Percentiles rank a stretch among this genome's conserved stretches.
Conservation (phyloP, 2,888 invertebrate genomes). For the Phragmatobia fuliginosa region DNA sequence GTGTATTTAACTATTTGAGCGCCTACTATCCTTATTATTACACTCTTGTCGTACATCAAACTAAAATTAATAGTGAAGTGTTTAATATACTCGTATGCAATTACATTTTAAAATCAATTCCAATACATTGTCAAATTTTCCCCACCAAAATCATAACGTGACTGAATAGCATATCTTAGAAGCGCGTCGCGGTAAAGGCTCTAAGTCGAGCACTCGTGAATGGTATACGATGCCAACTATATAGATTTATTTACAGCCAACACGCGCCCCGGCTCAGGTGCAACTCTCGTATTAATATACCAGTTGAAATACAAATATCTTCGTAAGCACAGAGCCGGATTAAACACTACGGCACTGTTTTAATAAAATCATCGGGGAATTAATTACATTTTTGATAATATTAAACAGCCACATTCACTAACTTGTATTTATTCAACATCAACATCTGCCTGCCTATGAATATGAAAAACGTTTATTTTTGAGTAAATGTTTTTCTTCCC, state of each 20-base stretch:
- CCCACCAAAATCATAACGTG: slow-evolving; percentile 63
- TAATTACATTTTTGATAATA: background rate
- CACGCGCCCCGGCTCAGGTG: slow-evolving; percentile 61
- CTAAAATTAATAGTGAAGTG: background rate
- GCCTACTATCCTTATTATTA: too few relatives aligned
- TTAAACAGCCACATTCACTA: background rate
- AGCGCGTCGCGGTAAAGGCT: slow-evolving; percentile 33
- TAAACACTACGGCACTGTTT: slow-evolving; percentile 31
- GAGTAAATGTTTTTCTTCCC: too few relatives aligned
- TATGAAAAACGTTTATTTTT: too few relatives aligned
- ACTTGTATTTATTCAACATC: too few relatives aligned
- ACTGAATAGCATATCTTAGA: slow-evolving; percentile 61
- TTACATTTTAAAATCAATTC: slow-evolving; percentile 33
- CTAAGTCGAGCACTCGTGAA: slow-evolving; percentile 53
- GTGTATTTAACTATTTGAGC: too few relatives aligned
- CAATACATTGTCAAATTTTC: slow-evolving; percentile 51
- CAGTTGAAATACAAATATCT: slow-evolving; percentile 62
- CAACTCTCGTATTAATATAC: slow-evolving; percentile 65
- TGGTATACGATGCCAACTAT: slow-evolving; percentile 45
- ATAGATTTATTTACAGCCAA: slow-evolving; percentile 59
- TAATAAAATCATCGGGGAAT: slow-evolving; percentile 27
- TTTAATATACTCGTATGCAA: slow-evolving; percentile 10
- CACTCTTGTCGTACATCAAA: too few relatives aligned
- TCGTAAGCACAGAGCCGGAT: slow-evolving; percentile 50
- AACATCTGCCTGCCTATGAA: too few relatives aligned